Evolutionary conservation across 2,888 invertebrate genomes (phyloP).

Genomic region (Coleophora flavipennella): DNA sequence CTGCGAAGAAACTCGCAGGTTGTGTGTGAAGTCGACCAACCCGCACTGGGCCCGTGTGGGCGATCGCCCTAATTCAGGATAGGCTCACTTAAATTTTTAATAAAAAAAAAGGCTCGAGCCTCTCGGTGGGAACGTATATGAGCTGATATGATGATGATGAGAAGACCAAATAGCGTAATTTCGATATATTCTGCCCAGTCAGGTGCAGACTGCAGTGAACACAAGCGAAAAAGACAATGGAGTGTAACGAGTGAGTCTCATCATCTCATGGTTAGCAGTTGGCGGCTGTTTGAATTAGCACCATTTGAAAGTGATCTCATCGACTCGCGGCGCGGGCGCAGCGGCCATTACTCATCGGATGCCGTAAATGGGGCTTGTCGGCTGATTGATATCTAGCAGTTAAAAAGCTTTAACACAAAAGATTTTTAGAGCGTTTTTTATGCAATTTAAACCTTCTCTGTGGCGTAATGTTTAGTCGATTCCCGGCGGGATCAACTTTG

Average conservation of each 20-base stretch:
- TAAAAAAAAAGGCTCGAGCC: no score
- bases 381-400: not conserved
- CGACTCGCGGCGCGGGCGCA: slow-evolving; percentile 18
- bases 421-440: no score
- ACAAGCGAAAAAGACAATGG: slow-evolving; percentile 19
- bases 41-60: no score
- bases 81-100: no score
- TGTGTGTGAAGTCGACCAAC: no score
- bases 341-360: slow-evolving; percentile 53
- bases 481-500: no score
- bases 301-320: slow-evolving; percentile 61
- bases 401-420: not conserved
- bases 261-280: slow-evolving; percentile 25
- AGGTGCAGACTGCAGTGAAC: slow-evolving; percentile 6
- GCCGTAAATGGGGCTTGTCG: slow-evolving; percentile 20
- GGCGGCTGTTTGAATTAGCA: slow-evolving; percentile 42
- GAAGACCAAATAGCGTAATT: not conserved
- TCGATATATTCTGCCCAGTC: slow-evolving; percentile 8
- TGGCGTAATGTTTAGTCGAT: no score
- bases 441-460: no score
- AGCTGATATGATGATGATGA: no score
- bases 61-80: no score
- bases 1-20: no score
- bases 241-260: slow-evolving; percentile 37
- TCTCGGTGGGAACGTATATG: no score